Conservation (phyloP, 2,113 vertebrate genomes). For the Bambusicola thoracicus region DNA sequence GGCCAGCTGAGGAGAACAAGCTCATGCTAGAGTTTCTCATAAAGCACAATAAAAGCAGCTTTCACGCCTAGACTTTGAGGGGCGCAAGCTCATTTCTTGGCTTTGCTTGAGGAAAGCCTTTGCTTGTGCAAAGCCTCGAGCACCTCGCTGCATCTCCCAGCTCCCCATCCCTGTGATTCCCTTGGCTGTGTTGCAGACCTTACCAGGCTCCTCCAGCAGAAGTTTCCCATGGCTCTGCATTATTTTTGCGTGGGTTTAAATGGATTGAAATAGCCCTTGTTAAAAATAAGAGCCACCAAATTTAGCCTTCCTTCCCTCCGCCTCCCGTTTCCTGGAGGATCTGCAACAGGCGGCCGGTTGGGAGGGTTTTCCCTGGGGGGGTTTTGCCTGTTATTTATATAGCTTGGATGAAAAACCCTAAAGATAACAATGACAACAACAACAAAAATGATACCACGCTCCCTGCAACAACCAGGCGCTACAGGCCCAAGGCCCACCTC, state of each 20-base stretch:
- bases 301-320: slow-evolving; percentile 63
- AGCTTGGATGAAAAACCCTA: slow-evolving; percentile 33
- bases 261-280: slow-evolving; percentile 34
- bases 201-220: not conserved
- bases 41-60: not conserved
- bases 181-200: slow-evolving; percentile 5
- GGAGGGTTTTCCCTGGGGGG: slow-evolving; percentile 25
- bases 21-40: not conserved
- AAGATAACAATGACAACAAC: not conserved
- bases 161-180: not conserved
- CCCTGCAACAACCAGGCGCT: not conserved
- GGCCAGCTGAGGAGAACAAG: not conserved
- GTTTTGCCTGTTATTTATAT: slow-evolving; percentile 60
- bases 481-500: not conserved
- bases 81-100: not conserved
- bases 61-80: not conserved
- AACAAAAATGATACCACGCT: not conserved
- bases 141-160: not conserved
- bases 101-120: not conserved
- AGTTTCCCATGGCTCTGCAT: not conserved
- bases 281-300: slow-evolving; percentile 65
- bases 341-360: slow-evolving; percentile 20
- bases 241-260: not conserved
- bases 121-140: not conserved
- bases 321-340: slow-evolving; percentile 56